phyloP scores from a whole-genome alignment of 2,888 invertebrate species.

The Orthosia incerta region DNA sequence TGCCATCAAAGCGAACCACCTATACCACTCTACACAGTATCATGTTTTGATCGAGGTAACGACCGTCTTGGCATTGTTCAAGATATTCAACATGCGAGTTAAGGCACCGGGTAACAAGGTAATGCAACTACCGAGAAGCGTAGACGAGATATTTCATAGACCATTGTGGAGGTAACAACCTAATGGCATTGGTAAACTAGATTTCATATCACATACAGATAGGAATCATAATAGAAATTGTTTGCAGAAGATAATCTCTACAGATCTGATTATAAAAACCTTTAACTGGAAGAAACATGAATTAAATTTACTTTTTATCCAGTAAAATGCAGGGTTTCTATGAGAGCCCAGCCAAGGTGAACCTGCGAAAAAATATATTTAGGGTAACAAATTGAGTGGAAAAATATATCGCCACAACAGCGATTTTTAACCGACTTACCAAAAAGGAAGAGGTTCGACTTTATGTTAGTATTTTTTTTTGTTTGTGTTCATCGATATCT shows the following conservation, averaged over 20 bases:
- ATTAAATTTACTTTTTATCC: no score
- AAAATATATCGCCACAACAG: not conserved
- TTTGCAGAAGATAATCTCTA: no score
- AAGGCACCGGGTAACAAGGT: constrained; percentile 17
- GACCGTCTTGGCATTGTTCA: constrained; percentile 4
- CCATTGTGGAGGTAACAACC: not conserved
- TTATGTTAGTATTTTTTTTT: no score
- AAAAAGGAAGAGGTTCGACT: no score
- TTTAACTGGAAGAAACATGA: no score
- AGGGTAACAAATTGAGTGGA: no score
- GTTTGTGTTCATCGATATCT: no score
- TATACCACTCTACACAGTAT: not conserved
- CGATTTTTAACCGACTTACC: no score
- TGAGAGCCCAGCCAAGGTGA: no score
- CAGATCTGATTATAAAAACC: no score
- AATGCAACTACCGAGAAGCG: constrained; percentile 11
- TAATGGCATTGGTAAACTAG: not conserved
- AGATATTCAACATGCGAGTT: constrained; percentile 2
- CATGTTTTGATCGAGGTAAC: constrained; percentile 1
- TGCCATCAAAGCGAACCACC: not conserved
- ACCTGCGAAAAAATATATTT: not conserved
- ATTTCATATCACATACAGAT: not conserved
- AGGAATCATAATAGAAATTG: no score
- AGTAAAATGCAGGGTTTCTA: no score
- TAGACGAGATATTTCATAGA: not conserved